Evolutionary conservation across 2,113 vertebrate species (phyloP).

Genomic region (Okapia johnstoni): DNA sequence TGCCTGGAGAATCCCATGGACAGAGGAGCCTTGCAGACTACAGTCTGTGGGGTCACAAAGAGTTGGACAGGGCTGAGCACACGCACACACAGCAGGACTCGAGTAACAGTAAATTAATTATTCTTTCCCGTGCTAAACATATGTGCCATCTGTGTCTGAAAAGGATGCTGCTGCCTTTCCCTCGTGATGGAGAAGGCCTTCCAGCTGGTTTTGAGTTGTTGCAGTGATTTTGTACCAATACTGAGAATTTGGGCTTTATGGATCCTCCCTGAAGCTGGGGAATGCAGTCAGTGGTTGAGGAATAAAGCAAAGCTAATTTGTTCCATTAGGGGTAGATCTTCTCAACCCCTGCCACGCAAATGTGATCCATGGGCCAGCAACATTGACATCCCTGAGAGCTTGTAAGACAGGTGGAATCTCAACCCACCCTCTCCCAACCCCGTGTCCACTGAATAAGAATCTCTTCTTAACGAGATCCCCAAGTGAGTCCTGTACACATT

Average conservation of each 20-base stretch:
- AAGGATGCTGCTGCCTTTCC: background rate
- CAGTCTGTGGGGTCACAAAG: background rate
- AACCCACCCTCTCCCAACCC: background rate
- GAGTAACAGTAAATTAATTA: background rate
- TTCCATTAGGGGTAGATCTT: background rate
- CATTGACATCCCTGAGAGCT: background rate
- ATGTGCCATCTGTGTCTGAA: background rate
- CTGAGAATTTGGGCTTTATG: background rate
- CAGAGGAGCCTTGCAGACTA: background rate
- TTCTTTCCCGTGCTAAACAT: background rate
- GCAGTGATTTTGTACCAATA: background rate
- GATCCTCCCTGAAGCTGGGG: background rate
- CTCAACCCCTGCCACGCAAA: background rate
- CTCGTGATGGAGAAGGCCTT: background rate
- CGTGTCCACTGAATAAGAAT: background rate
- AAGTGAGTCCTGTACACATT: background rate
- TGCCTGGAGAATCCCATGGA: background rate
- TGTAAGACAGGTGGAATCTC: background rate
- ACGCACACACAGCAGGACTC: background rate
- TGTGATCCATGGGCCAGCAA: background rate
- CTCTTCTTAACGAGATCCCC: background rate
- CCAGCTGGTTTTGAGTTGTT: background rate
- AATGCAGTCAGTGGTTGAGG: background rate
- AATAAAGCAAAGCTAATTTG: slow-evolving; percentile 3
- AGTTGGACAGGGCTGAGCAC: background rate